Evolutionary conservation across 53 echinoderm and acorn worm species (phyloP).

Genomic region (Hippasteria phrygiana): DNA sequence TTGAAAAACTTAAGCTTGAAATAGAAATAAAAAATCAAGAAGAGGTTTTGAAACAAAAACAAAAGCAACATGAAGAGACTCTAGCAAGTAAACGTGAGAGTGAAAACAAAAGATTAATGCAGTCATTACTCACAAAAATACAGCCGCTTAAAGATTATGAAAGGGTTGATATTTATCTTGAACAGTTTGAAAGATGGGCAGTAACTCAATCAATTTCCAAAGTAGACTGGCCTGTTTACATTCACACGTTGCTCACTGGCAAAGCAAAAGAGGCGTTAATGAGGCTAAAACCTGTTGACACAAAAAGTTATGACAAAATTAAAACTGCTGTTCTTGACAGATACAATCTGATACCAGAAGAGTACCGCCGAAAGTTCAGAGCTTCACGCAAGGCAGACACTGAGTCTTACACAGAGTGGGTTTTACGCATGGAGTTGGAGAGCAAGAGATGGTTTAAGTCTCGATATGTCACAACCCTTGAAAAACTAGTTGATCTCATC

Average conservation of each 20-base stretch:
- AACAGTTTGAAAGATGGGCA: slow-evolving; percentile 15
- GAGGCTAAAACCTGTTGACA: not conserved
- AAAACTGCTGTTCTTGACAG: no score
- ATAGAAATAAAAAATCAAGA: not conserved
- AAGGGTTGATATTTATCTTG: not conserved
- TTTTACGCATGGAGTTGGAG: not conserved
- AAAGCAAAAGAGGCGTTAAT: not conserved
- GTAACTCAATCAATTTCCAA: not conserved
- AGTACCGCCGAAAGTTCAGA: not conserved
- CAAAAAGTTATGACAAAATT: slow-evolving; percentile 1
- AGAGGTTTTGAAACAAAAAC: not conserved
- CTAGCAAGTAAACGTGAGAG: not conserved
- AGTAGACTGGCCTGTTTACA: not conserved
- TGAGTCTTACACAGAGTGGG: not conserved
- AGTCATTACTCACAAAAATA: not conserved
- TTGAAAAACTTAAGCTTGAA: not conserved
- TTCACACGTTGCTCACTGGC: not conserved
- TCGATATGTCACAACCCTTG: not conserved
- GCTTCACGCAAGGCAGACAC: slow-evolving; percentile 11
- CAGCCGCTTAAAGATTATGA: slow-evolving; percentile 14
- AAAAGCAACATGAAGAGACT: not conserved
- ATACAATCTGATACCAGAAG: slow-evolving; percentile 6
- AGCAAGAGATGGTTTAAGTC: not conserved
- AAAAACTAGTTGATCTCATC: not conserved
- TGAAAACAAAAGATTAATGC: slow-evolving; percentile 10